phyloP scores from a whole-genome alignment of 23 tunicate species.

The Botrylloides violaceus region DNA sequence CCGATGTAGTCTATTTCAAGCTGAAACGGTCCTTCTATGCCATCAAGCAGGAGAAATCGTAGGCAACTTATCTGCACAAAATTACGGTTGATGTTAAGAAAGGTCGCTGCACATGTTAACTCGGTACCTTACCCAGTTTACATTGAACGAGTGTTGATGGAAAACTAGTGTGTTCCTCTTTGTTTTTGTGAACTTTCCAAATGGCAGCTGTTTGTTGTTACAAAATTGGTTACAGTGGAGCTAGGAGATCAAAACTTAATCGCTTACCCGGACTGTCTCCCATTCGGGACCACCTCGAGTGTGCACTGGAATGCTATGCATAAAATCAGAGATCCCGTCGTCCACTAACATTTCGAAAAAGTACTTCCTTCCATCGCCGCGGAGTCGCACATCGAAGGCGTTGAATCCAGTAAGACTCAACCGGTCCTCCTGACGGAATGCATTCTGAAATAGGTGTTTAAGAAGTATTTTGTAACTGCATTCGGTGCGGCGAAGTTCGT shows the following conservation, averaged over 20 bases:
- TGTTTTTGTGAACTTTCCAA: constrained; percentile 23
- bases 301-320: constrained; percentile 45
- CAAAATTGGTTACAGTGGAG: background rate
- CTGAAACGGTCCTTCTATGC: constrained; percentile 95
- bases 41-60: constrained; percentile 69
- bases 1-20: constrained; percentile 92
- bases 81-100: background rate
- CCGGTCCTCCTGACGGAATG: background rate
- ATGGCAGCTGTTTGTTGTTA: constrained; percentile 26
- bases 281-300: constrained; percentile 95
- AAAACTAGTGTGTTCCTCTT: background rate
- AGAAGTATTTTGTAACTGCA: too few species aligned
- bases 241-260: background rate
- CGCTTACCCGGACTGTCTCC: constrained; percentile 59
- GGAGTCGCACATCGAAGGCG: constrained; percentile 53
- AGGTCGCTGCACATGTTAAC: background rate
- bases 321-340: background rate
- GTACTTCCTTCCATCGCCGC: constrained; percentile 95
- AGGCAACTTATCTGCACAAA: constrained; percentile 44
- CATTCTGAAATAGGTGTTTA: background rate
- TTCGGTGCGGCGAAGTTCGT: too few species aligned
- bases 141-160: background rate
- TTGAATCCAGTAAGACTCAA: constrained; percentile 57
- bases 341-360: constrained; percentile 47
- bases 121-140: background rate